Percentiles rank a stretch among this genome's conserved stretches.
Conservation (phyloP, 1,140 invertebrate genomes). For the Drosophila ananassae region DNA sequence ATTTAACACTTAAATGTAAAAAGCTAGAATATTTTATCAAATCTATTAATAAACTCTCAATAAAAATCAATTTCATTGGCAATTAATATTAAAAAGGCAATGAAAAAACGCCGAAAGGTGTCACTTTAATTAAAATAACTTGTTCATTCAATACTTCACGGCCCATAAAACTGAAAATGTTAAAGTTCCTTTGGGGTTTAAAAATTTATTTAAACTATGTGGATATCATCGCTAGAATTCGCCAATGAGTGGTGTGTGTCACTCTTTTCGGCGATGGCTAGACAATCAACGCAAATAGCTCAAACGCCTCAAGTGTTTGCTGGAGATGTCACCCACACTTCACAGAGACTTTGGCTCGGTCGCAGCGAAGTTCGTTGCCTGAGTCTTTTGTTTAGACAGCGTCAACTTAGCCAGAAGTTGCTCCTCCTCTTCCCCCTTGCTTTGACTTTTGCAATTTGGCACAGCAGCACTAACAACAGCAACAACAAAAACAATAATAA, state of each 20-base stretch:
- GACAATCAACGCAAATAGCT: slow-evolving; percentile 82
- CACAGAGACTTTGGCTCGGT: slow-evolving; percentile 30
- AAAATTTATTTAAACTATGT: not conserved
- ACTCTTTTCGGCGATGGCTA: slow-evolving; percentile 49
- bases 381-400: slow-evolving; percentile 81
- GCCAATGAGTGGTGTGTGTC: slow-evolving; percentile 18
- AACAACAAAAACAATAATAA: slow-evolving; percentile 42
- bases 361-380: slow-evolving; percentile 68
- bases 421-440: slow-evolving; percentile 41
- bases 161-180: slow-evolving; percentile 5
- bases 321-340: slow-evolving; percentile 82
- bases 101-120: not conserved
- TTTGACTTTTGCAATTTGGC: slow-evolving; percentile 81
- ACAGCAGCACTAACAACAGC: slow-evolving; percentile 58
- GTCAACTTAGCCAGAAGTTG: slow-evolving; percentile 48
- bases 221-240: slow-evolving; percentile 26
- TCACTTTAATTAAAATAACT: slow-evolving; percentile 8
- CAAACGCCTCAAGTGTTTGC: slow-evolving; percentile 82
- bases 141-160: not conserved
- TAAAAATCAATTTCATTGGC: not conserved
- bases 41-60: not conserved
- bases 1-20: not conserved
- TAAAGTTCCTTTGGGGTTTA: not conserved
- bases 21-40: not conserved
- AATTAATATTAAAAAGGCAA: slow-evolving; percentile 3